These are phyloP conservation scores for Homarus gammarus DNA, from an alignment of 2,888 invertebrate genomes.

Conservation along the genomic window DNA sequence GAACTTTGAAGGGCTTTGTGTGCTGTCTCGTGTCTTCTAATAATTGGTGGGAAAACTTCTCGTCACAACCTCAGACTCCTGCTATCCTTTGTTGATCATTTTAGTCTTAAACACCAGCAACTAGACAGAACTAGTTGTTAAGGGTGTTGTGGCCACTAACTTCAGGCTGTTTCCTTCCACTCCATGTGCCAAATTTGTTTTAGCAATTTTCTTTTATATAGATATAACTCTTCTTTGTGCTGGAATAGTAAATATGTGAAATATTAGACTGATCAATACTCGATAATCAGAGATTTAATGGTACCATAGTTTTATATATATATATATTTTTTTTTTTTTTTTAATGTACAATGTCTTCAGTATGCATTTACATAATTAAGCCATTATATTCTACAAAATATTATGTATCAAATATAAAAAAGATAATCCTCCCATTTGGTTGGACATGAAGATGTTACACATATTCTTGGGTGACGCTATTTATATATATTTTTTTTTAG, in stretches of 20 bases:
- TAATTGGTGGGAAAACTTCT: too few species aligned
- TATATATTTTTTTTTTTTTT: background rate
- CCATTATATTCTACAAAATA: background rate
- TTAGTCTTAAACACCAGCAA: background rate
- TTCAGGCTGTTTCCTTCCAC: background rate
- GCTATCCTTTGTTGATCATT: background rate
- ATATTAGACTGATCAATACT: conserved; percentile 17
- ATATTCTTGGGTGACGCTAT: background rate
- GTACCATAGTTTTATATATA: background rate
- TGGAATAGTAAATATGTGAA: background rate
- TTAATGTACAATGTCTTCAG: background rate
- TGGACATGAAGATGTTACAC: background rate
- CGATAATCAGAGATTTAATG: background rate
- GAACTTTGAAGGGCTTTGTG: background rate
- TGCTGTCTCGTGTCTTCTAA: background rate
- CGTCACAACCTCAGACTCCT: background rate
- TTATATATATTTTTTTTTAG: background rate
- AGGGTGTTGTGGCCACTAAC: conserved; percentile 24
- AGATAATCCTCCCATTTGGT: background rate
- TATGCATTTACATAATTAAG: background rate
- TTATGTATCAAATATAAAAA: background rate
- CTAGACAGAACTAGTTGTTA: conserved; percentile 10
- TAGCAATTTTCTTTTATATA: conserved; percentile 15
- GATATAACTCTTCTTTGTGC: background rate
- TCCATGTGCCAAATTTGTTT: conserved; percentile 34